Evolutionary conservation across 2,113 vertebrate species (phyloP).

Genomic region (Macrotis lagotis): DNA sequence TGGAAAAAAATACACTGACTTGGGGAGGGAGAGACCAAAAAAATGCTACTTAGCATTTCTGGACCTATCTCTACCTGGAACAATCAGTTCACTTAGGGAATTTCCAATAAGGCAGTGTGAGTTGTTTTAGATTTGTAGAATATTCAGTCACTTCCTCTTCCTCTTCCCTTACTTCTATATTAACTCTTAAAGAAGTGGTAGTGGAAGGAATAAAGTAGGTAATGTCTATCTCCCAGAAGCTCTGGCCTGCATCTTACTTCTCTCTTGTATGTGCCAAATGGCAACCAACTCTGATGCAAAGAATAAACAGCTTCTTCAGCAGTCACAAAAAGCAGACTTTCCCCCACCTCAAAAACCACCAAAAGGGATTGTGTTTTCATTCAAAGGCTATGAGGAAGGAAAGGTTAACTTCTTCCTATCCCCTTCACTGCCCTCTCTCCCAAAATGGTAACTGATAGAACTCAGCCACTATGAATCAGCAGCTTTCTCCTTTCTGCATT

Average conservation of each 20-base stretch:
- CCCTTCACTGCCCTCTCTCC: neutral
- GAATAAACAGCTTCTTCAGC: neutral
- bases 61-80: neutral
- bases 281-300: neutral
- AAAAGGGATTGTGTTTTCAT: slow-evolving; percentile 21
- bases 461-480: neutral
- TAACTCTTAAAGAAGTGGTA: slow-evolving; percentile 32
- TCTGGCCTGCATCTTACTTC: neutral
- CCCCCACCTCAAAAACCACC: neutral
- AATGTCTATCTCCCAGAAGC: slow-evolving; percentile 3
- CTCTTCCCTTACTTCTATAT: slow-evolving; percentile 27
- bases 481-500: neutral
- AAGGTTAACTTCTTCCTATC: neutral
- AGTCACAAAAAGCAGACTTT: neutral
- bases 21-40: neutral
- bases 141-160: neutral
- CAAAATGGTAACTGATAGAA: neutral
- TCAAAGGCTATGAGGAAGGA: neutral
- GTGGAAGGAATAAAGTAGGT: slow-evolving; percentile 30
- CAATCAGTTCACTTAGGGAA: neutral
- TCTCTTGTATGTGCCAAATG: slow-evolving; percentile 5
- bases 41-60: neutral
- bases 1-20: slow-evolving; percentile 38
- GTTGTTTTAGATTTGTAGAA: slow-evolving; percentile 49
- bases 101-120: neutral